A percentile compares a stretch with the other conserved stretches of the same genome.
Evolutionary conservation across 2,113 vertebrate species (phyloP).

Genomic region (Mesitornis unicolor): DNA sequence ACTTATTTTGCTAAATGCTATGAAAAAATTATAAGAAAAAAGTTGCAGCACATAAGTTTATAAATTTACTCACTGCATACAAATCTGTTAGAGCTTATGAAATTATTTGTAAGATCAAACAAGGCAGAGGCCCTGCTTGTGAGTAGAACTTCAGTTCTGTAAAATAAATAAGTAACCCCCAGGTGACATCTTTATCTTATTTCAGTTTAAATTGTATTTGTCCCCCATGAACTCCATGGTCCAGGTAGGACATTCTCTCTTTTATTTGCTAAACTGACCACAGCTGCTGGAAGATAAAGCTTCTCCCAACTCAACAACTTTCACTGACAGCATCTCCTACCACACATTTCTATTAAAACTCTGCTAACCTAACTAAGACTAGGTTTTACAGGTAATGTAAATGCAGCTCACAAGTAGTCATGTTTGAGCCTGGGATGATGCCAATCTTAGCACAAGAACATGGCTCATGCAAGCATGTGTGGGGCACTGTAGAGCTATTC

Average conservation of each 20-base stretch:
- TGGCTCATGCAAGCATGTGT: neutral
- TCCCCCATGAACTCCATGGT: rapidly evolving
- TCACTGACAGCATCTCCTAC: neutral
- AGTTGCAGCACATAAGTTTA: neutral
- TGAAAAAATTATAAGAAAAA: neutral
- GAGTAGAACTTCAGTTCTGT: neutral
- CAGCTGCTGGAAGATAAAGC: neutral
- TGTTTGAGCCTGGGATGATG: neutral
- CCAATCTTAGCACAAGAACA: neutral
- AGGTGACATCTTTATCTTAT: neutral
- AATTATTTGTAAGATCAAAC: neutral
- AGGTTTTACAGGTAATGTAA: neutral
- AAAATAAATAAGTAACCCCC: neutral
- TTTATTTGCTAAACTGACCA: neutral
- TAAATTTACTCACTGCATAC: neutral
- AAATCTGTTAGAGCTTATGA: neutral
- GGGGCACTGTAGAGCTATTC: neutral
- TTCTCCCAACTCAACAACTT: neutral
- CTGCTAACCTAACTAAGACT: neutral
- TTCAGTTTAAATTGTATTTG: neutral
- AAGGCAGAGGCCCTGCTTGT: neutral
- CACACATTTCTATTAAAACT: neutral
- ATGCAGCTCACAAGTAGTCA: neutral
- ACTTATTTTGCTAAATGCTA: neutral
- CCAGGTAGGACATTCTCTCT: neutral